Evolutionary conservation across 1,140 invertebrate species (phyloP).

Genomic region (Camponotus vicinus): DNA sequence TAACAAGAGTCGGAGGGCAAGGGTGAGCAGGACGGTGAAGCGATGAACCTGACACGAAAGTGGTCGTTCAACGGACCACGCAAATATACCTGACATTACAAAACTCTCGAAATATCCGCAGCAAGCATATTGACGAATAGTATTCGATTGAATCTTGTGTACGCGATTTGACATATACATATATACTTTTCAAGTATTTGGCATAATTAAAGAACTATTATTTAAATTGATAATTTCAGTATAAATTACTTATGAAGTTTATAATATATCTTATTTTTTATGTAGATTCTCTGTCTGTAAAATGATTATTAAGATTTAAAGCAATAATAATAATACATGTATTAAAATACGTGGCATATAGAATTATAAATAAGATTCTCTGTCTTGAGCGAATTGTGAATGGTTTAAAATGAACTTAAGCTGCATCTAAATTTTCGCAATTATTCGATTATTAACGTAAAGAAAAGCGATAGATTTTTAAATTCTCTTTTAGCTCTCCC

Average conservation of each 20-base stretch:
- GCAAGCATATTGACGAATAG: neutral
- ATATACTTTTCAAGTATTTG: too few relatives aligned
- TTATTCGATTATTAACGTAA: neutral
- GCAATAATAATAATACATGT: too few relatives aligned
- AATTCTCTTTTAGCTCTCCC: neutral
- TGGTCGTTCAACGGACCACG: constrained; percentile 56
- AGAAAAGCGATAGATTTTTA: neutral
- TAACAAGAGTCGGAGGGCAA: constrained; percentile 58
- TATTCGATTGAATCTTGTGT: neutral
- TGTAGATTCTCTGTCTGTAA: too few relatives aligned
- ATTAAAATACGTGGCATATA: too few relatives aligned
- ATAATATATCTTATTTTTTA: too few relatives aligned
- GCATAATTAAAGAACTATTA: too few relatives aligned
- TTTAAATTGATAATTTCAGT: too few relatives aligned
- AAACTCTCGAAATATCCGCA: neutral
- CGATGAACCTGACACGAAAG: constrained; percentile 62
- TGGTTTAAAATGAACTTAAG: too few relatives aligned
- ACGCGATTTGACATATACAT: neutral
- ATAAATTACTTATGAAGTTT: too few relatives aligned
- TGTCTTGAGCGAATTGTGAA: too few relatives aligned
- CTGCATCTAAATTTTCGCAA: neutral
- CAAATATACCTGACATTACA: constrained; percentile 44
- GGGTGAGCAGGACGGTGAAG: constrained; percentile 45
- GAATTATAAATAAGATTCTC: too few relatives aligned
- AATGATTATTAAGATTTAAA: too few relatives aligned